Base-by-base conservation (phyloP, 2,113 vertebrate genomes). In the Clarias macrocephalus region DNA sequence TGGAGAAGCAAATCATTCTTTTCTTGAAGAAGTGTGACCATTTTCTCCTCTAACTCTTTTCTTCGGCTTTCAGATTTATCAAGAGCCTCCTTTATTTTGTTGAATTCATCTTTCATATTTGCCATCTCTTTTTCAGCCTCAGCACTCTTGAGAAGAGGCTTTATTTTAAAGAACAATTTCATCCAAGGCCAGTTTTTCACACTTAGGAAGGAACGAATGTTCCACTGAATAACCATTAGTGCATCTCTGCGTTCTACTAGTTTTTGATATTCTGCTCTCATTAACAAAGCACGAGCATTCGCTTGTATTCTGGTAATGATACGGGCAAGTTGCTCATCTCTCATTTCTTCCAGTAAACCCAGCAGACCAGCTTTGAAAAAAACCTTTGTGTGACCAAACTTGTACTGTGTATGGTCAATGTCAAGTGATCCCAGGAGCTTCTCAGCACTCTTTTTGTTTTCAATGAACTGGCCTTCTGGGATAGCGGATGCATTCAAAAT, bases 131-230 rank as follows among this genome's bases (percentile, higher is more conserved):
- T 95, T 93, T 99, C 97, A 0, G 96, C 95, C 91, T 98, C 97
- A 0, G 97, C 97, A 0, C 96, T 97, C 94, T 96, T 98, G 54
- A 99, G 85, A 89, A 99, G 91, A 0, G 97, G 97, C 54, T 99
- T 98, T 91, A 99, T 98, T 94, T 99, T 99, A 89, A 98, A 98
- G 91, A 96, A 98, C 28, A 98, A 94, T 88, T 96, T 98, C 97
- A 99, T 99, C 97, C 97, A 99, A 0, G 97, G 97, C 97, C 97
- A 99, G 86, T 99, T 98, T 92, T 99, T 99, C 63, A 99, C 97
- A 1, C 95, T 95, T 89, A 99, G 96, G 91, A 99, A 98, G 48
- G 97, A 96, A 1, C 97, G 93, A 68, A 99, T 92, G 91, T 99
- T 98, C 96, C 97, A 98, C 91, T 99, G 97, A 87, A 99, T 96